phyloP scores from a whole-genome alignment of 2,888 invertebrate genomes.

The Protonemura montana region DNA sequence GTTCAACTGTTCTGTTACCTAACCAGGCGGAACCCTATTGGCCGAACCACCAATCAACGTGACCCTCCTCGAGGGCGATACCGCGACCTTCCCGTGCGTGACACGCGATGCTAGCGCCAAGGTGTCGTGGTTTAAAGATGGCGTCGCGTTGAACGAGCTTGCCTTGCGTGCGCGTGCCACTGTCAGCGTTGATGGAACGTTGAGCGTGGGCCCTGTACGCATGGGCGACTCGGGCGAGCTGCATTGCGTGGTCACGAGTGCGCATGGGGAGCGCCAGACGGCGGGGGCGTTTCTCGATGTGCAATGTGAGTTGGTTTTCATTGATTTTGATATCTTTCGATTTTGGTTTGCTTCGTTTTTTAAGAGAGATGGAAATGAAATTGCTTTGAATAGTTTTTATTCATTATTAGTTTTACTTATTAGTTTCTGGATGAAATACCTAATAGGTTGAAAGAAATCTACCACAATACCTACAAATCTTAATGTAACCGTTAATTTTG shows the following conservation, averaged over 20 bases:
- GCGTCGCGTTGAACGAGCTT: conserved; percentile 66
- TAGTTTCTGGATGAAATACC: too few species aligned
- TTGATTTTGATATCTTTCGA: too few species aligned
- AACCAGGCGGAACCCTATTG: conserved; percentile 88
- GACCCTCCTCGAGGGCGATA: conserved; percentile 85
- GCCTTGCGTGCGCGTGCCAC: conserved; percentile 70
- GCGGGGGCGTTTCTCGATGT: conserved; percentile 89
- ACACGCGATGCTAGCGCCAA: conserved; percentile 75
- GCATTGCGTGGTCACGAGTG: conserved; percentile 81
- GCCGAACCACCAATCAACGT: conserved; percentile 87
- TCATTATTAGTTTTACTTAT: too few species aligned
- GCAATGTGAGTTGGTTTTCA: conserved; percentile 92
- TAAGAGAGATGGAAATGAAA: too few species aligned
- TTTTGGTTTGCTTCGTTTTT: too few species aligned
- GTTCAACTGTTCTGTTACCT: too few species aligned
- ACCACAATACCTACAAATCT: too few species aligned
- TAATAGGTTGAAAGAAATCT: too few species aligned
- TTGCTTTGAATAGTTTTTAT: too few species aligned
- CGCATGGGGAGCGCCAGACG: conserved; percentile 76
- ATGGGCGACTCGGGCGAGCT: conserved; percentile 89
- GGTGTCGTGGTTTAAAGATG: conserved; percentile 72
- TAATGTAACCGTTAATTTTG: too few species aligned
- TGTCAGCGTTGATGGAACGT: conserved; percentile 77
- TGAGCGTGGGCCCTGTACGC: conserved; percentile 78
- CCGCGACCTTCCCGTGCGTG: conserved; percentile 82